Evolutionary conservation across 2,113 vertebrate genomes (phyloP), one percentile per base, ranked within the genome.

Genomic region (Neolamprologus fasciatus): DNA sequence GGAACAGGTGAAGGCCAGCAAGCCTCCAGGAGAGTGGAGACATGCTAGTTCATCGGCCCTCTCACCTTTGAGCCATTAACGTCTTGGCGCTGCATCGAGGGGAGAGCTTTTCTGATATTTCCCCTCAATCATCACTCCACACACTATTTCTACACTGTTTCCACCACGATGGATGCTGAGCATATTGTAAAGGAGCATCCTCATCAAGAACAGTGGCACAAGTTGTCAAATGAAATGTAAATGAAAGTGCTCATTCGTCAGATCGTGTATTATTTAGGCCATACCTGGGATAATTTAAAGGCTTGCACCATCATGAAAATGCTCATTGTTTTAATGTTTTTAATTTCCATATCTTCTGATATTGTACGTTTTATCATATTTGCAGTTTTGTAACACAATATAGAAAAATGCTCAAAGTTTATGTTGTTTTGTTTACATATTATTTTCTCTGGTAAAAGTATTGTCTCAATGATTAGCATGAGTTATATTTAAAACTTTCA

Each of bases 1-100:
- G 92, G 93, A 96, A 94, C 83, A 92, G 96, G 96, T 94, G 93
- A 96, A 92, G 96, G 95, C 93, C 91, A 61, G 86, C 68, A 10
- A 57, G 89, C 81, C 84, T 76, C 61, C 13, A 61, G 89, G 87
- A 90, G 42, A 66, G 14, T 14, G 85, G 47, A 81, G 84, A 90
- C 92, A 90, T 40, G 82, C 19, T 7, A 11, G 86, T 87, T 86
- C 89, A 85, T 7, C 54, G 8, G 28, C 86, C 87, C 61, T 23
- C 68, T 94, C 35, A 93, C 92, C 89, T 94, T 17, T 82, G 31
- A 88, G 57, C 79, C 61, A 3, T 11, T 53, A 17, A 53, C 23
- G 63, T 86, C 80, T 37, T 9, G 2, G 21, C 71, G 33, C 33
- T 55, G 28, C 40, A 28, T 86, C 21, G 19, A n/a, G 37, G 53